Conservation (phyloP, 2,888 invertebrate genomes). For the Podabrus alpinus region DNA sequence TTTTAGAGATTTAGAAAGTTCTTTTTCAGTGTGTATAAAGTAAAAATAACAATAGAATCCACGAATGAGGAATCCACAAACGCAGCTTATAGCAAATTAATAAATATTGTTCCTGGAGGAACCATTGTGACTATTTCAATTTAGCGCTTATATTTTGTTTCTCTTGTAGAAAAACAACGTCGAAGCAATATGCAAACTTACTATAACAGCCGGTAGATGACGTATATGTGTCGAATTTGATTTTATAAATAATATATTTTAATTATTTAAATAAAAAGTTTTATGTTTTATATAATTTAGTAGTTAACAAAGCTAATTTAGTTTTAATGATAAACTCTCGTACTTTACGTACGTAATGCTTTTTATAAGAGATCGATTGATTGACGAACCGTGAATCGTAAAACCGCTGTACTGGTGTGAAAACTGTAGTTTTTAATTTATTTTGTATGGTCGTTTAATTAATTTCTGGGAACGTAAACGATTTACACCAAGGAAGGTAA, state of each 20-base stretch:
- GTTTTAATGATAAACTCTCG: background rate
- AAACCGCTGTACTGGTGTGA: background rate
- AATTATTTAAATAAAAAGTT: background rate
- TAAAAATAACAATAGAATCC: conserved; percentile 59
- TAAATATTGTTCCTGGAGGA: conserved; percentile 46
- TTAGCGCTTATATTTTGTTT: background rate
- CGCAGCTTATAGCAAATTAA: conserved; percentile 53
- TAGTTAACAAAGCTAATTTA: background rate
- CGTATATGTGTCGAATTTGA: background rate
- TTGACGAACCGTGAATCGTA: background rate
- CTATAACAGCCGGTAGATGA: background rate
- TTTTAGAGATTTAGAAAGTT: background rate
- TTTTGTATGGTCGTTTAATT: background rate
- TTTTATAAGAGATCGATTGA: background rate
- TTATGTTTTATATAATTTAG: background rate
- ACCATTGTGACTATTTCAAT: background rate
- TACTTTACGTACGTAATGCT: background rate
- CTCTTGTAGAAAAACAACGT: too few relatives aligned
- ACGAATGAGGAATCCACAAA: conserved; percentile 47
- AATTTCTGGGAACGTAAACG: background rate
- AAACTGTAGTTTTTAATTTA: background rate
- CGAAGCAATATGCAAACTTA: background rate
- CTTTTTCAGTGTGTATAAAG: conserved; percentile 55
- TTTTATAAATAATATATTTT: background rate
- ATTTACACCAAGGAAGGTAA: background rate